Evolutionary conservation across 2,113 vertebrate species (phyloP).

Genomic region (Hyperoodon ampullatus): DNA sequence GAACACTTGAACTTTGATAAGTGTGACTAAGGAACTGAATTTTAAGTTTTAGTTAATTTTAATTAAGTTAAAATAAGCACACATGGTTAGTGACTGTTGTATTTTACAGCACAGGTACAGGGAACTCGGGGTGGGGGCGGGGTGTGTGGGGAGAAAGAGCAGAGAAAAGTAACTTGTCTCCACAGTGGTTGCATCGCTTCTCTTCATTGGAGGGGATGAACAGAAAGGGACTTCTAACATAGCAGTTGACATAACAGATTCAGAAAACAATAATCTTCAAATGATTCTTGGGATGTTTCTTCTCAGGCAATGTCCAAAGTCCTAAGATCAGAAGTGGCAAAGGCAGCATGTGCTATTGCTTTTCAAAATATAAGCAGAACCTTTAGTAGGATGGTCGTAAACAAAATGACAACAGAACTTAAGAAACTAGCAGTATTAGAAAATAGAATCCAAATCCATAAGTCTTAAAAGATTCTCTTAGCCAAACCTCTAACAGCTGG

Average conservation of each 20-base stretch:
- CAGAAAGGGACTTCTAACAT: not conserved
- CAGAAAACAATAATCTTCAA: not conserved
- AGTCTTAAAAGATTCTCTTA: not conserved
- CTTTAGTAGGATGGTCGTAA: not conserved
- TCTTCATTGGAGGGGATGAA: not conserved
- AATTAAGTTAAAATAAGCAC: not conserved
- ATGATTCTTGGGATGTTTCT: not conserved
- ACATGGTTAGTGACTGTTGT: not conserved
- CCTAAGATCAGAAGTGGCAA: not conserved
- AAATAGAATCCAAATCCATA: not conserved
- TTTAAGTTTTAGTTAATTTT: constrained; percentile 1
- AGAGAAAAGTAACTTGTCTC: not conserved
- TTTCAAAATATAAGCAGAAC: not conserved
- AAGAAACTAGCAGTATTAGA: not conserved
- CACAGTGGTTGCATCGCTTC: not conserved
- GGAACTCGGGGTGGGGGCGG: not conserved
- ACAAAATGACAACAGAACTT: not conserved
- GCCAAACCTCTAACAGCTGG: not conserved
- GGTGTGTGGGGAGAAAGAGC: not conserved
- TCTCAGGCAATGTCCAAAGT: not conserved
- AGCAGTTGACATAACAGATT: not conserved
- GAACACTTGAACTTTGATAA: not conserved
- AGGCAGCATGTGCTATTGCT: not conserved
- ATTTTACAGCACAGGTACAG: not conserved
- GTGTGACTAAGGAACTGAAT: not conserved